Conservation (phyloP, 2,113 vertebrate species). For the Beaufortia kweichowensis region DNA sequence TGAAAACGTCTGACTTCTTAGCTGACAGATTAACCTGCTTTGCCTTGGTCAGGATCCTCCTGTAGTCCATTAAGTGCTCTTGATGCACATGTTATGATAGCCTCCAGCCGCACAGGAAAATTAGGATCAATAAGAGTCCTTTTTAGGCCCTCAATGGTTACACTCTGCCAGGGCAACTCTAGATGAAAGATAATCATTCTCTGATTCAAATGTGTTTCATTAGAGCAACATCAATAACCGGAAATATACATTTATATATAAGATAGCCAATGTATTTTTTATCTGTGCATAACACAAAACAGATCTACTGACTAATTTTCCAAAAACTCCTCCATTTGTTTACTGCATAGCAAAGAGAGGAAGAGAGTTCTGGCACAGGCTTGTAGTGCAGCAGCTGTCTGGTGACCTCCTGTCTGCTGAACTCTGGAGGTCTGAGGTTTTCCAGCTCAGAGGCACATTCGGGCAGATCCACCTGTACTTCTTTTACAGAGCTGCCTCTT, state of each 20-base stretch:
- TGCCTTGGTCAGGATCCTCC: not conserved
- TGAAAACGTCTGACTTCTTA: not conserved
- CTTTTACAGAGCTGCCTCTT: conserved; percentile 53
- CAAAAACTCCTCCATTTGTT: conserved; percentile 72
- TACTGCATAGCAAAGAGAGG: conserved; percentile 63
- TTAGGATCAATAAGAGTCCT: conserved; percentile 60
- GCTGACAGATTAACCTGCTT: conserved; percentile 38
- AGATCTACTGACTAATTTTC: conserved; percentile 68
- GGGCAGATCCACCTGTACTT: conserved; percentile 58
- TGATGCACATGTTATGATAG: conserved; percentile 70
- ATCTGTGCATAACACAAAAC: not conserved
- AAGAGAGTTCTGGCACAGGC: conserved; percentile 48
- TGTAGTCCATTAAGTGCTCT: conserved; percentile 60
- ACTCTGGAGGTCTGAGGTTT: conserved; percentile 40
- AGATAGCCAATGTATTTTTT: no score
- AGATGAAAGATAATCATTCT: not conserved
- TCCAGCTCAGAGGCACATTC: conserved; percentile 46
- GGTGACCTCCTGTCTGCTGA: conserved; percentile 1
- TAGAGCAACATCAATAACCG: not conserved
- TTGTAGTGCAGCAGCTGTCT: conserved; percentile 1
- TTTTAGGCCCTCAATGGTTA: conserved; percentile 67
- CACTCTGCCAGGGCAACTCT: conserved; percentile 69
- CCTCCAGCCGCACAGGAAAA: conserved; percentile 61
- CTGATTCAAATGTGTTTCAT: not conserved
- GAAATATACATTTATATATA: no score